Evolutionary conservation across 2,113 vertebrate species (phyloP).

Genomic region (Riparia riparia): DNA sequence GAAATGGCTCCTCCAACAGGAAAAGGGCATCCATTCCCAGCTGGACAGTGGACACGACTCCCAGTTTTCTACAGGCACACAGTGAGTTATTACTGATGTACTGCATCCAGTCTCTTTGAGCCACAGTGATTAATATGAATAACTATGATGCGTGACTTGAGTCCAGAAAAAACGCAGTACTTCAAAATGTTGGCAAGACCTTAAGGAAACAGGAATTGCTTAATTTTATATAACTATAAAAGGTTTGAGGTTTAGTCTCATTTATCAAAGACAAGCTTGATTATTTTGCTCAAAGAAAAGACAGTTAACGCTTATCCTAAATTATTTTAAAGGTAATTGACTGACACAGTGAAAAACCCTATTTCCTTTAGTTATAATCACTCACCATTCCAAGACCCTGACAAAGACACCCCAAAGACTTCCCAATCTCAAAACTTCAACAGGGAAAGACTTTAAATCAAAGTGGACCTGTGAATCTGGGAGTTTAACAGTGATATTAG

Average conservation of each 20-base stretch:
- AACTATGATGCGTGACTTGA: not conserved
- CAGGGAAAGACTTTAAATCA: not conserved
- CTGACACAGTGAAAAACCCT: not conserved
- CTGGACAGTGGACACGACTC: not conserved
- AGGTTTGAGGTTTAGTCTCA: not conserved
- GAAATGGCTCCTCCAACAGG: not conserved
- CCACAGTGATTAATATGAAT: not conserved
- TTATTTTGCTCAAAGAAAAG: not conserved
- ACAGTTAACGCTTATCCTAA: not conserved
- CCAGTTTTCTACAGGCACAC: not conserved
- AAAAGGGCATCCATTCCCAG: not conserved
- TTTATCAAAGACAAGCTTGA: not conserved
- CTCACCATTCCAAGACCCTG: not conserved
- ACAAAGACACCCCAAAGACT: not conserved
- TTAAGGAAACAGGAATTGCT: not conserved
- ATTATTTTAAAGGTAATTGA: not conserved
- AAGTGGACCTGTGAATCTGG: not conserved
- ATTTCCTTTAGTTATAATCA: not conserved
- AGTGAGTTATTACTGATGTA: not conserved
- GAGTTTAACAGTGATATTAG: not conserved
- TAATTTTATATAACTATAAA: constrained; percentile 10
- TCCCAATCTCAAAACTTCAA: not conserved
- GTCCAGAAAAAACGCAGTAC: not conserved
- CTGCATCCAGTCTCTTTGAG: not conserved
- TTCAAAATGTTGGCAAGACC: constrained; percentile 27